Percentiles rank a stretch among this genome's conserved stretches.
Conservation (phyloP, 2,888 invertebrate species). For the Myopa tessellatipennis region DNA sequence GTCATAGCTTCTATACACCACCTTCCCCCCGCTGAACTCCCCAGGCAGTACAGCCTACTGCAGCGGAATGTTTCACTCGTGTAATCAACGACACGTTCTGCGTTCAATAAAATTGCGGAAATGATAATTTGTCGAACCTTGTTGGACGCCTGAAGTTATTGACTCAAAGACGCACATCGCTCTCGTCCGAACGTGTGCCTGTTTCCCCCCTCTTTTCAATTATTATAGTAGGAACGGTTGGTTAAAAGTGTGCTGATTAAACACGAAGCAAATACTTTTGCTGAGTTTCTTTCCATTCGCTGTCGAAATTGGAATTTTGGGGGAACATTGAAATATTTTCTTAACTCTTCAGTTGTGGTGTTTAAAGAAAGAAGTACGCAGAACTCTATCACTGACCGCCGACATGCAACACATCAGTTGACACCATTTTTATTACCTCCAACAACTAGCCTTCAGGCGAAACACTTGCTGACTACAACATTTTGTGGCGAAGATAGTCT, state of each 20-base stretch:
- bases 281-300: neutral
- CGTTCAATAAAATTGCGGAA: constrained; percentile 33
- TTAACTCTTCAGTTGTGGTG: no score
- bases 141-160: constrained; percentile 30
- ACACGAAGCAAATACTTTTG: neutral
- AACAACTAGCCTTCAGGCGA: no score
- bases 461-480: no score
- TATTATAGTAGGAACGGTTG: neutral
- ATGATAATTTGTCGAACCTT: constrained; percentile 26
- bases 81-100: neutral
- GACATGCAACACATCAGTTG: no score
- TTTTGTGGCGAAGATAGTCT: no score
- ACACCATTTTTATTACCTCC: no score
- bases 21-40: neutral
- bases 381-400: no score
- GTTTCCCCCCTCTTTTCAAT: neutral
- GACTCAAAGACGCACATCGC: constrained; percentile 23
- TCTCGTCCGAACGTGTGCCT: neutral
- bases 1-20: neutral
- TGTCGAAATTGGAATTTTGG: neutral
- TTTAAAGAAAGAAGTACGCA: no score
- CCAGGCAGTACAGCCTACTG: neutral
- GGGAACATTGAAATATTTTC: no score
- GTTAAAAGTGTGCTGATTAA: no score
- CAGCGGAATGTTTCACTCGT: neutral